Percentiles rank a stretch among this genome's conserved stretches.
phyloP scores from a whole-genome alignment of 1,140 invertebrate species.

The Achroia grisella region DNA sequence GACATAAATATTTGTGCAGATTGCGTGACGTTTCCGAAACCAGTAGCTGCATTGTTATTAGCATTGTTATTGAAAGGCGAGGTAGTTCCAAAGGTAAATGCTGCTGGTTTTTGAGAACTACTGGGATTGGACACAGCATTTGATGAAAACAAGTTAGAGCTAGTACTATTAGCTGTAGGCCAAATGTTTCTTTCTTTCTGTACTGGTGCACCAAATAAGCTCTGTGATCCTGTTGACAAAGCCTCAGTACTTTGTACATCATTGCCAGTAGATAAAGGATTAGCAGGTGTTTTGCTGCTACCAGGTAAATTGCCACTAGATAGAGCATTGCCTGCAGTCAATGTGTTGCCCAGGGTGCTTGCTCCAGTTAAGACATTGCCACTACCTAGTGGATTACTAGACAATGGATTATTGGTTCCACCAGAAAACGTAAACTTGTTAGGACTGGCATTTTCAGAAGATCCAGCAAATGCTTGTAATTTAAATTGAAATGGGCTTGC shows the following conservation, averaged over 20 bases:
- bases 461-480: conserved; percentile 18
- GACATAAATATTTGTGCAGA: conserved; percentile 32
- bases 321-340: conserved; percentile 13
- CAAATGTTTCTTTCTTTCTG: conserved; percentile 19
- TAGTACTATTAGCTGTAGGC: conserved; percentile 4
- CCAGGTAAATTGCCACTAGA: conserved; percentile 1
- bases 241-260: no score
- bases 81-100: conserved; percentile 16
- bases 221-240: background rate
- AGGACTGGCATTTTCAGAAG: conserved; percentile 11
- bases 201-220: conserved; percentile 22
- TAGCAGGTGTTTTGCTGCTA: background rate
- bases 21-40: conserved; percentile 26
- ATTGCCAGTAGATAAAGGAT: background rate
- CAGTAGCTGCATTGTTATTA: conserved; percentile 4
- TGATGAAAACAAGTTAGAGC: conserved; percentile 12
- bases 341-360: conserved; percentile 13
- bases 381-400: conserved; percentile 17
- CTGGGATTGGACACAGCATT: conserved; percentile 4
- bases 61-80: conserved; percentile 11
- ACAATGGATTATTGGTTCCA: conserved; percentile 8
- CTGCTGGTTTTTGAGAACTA: conserved; percentile 12
- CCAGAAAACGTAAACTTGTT: conserved; percentile 23
- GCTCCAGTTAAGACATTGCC: conserved; percentile 11
- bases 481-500: conserved; percentile 14